Evolutionary conservation across 92 coral and sea anemone species (phyloP), one percentile per base, ranked within the genome.

Genomic region (Zoanthus sociatus): DNA sequence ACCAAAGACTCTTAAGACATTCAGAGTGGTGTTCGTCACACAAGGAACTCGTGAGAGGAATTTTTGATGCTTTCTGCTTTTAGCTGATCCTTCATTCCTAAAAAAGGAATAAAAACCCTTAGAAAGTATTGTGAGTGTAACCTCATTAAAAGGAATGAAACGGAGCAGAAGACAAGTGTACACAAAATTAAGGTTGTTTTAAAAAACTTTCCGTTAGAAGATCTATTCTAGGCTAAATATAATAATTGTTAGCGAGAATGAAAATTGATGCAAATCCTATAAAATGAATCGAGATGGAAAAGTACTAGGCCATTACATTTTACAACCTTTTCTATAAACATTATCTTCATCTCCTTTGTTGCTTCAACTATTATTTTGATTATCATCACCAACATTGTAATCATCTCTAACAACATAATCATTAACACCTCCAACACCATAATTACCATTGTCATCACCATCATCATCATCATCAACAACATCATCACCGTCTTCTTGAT

Each of bases 1-100:
- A 96, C 98, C 98, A 68, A 94, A 96, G 60, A 96, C 95, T 88
- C 98, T 91, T 12, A 96, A 88, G 17, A 96, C 98, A 78, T 96
- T 96, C 18, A 96, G 91, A 15, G 98, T 96, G 2, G 98, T 96
- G 92, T 96, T 96, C 5, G 98, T 96, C 17, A 92, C 95, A 84
- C 97, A 94, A 6, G 98, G 98, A 58, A 95, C 98, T 85, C 94
- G 94, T 18, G 97, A 92, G 33, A 94, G 82, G 82, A 94, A 94
- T 88, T 90, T 91, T 82, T 94, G 98, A 75, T 95, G 96, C 84
- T 92, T 95, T 79, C 96, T 94, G 79, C 99, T 97, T 87, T 91
- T 92, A 37, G 87, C 83, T 56, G 93, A 90, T 7, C 89, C 92
- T 66, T 94, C 98, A 44, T 90, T 67, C 82, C 98, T 94, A 72